Percentiles rank a stretch among this genome's conserved stretches.
Conservation (phyloP, 2,113 vertebrate genomes). For the Ahaetulla prasina region DNA sequence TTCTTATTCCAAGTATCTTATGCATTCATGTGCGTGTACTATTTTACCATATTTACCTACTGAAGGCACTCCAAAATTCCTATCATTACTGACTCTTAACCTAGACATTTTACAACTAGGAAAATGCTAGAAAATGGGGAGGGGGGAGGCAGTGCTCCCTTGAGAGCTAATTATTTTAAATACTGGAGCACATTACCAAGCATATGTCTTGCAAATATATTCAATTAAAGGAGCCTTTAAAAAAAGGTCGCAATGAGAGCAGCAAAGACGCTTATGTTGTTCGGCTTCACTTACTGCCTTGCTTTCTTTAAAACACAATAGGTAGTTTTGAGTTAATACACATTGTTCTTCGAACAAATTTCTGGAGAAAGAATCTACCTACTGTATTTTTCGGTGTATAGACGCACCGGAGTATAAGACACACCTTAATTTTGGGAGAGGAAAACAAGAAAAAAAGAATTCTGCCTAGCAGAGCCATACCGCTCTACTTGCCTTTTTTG, state of each 20-base stretch:
- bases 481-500: no score
- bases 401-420: no score
- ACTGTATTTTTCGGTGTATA: no score
- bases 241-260: not conserved
- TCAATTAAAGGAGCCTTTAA: not conserved
- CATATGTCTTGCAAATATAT: not conserved
- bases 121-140: not conserved
- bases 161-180: not conserved
- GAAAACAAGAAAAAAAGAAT: no score
- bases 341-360: not conserved
- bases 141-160: not conserved
- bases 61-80: not conserved
- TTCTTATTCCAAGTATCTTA: no score
- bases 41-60: not conserved
- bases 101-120: not conserved
- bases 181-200: not conserved
- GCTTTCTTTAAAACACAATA: not conserved
- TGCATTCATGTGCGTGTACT: not conserved
- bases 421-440: no score
- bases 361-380: not conserved
- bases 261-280: not conserved
- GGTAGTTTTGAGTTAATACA: not conserved
- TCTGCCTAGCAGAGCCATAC: no score
- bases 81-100: not conserved
- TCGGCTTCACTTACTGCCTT: no score